phyloP scores from a whole-genome alignment of 2,113 vertebrate species.

The Sander lucioperca region DNA sequence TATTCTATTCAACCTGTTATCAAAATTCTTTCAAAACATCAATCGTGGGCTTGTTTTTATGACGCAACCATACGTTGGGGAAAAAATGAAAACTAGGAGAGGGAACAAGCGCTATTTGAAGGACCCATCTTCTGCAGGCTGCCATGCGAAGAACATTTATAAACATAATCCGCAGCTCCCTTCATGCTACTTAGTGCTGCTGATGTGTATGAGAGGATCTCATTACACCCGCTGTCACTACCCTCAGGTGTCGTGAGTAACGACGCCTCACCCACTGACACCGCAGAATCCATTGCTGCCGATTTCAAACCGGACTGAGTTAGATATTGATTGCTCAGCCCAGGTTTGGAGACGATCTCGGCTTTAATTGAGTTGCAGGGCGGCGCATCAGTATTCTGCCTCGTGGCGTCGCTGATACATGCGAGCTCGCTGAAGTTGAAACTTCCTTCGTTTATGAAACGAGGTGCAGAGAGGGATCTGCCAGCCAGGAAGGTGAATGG shows the following conservation, averaged over 20 bases:
- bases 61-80: background rate
- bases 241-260: constrained; percentile 74
- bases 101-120: constrained; percentile 10
- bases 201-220: constrained; percentile 61
- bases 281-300: constrained; percentile 40
- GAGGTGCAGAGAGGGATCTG: background rate
- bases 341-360: constrained; percentile 46
- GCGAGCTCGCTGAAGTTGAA: background rate
- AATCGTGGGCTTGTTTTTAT: background rate
- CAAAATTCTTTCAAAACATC: constrained; percentile 12
- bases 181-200: constrained; percentile 47
- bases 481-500: background rate
- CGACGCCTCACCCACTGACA: constrained; percentile 58
- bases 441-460: constrained; percentile 1
- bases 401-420: constrained; percentile 33
- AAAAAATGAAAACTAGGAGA: background rate
- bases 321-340: constrained; percentile 72
- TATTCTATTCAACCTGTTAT: background rate
- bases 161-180: constrained; percentile 35
- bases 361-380: constrained; percentile 73
- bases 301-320: constrained; percentile 61
- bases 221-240: constrained; percentile 72
- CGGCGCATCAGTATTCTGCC: constrained; percentile 51
- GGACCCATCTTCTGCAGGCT: background rate
- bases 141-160: constrained; percentile 26